Conservation (phyloP, 2,113 vertebrate genomes). For the Clarias batrachus region DNA sequence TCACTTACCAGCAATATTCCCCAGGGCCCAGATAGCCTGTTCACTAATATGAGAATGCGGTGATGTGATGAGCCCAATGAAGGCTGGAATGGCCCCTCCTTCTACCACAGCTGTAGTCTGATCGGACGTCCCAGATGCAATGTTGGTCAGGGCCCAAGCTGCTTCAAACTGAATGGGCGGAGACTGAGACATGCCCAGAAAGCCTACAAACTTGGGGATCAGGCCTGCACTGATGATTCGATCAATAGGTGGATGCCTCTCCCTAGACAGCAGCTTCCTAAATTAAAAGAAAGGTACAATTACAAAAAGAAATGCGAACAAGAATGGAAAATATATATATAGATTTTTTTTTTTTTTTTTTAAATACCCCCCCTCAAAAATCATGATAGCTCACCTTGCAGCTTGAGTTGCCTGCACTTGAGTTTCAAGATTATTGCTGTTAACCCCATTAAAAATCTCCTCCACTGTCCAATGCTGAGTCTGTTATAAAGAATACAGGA, state of each 20-base stretch:
- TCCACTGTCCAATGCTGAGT: constrained; percentile 87
- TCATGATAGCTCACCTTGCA: constrained; percentile 77
- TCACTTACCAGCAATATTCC: constrained; percentile 75
- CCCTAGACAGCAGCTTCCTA: constrained; percentile 94
- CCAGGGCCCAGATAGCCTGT: constrained; percentile 76
- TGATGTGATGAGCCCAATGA: constrained; percentile 67
- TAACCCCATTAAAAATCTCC: constrained; percentile 87
- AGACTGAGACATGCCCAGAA: constrained; percentile 79
- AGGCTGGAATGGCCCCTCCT: constrained; percentile 87
- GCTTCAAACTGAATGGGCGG: constrained; percentile 94
- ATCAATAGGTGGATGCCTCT: constrained; percentile 93
- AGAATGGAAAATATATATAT: too few species aligned
- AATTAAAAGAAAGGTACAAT: not conserved
- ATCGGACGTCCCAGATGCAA: constrained; percentile 90
- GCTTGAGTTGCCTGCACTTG: constrained; percentile 95
- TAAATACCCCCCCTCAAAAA: not conserved
- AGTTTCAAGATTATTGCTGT: constrained; percentile 74
- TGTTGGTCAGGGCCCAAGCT: constrained; percentile 98
- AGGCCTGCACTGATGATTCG: constrained; percentile 88
- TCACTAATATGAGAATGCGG: constrained; percentile 76
- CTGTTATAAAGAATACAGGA: constrained; percentile 60
- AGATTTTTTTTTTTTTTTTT: too few species aligned
- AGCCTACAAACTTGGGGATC: constrained; percentile 88
- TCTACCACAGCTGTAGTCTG: constrained; percentile 94
- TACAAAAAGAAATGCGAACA: too few species aligned